phyloP scores from a whole-genome alignment of 2,113 vertebrate genomes.

The Anser cygnoides region DNA sequence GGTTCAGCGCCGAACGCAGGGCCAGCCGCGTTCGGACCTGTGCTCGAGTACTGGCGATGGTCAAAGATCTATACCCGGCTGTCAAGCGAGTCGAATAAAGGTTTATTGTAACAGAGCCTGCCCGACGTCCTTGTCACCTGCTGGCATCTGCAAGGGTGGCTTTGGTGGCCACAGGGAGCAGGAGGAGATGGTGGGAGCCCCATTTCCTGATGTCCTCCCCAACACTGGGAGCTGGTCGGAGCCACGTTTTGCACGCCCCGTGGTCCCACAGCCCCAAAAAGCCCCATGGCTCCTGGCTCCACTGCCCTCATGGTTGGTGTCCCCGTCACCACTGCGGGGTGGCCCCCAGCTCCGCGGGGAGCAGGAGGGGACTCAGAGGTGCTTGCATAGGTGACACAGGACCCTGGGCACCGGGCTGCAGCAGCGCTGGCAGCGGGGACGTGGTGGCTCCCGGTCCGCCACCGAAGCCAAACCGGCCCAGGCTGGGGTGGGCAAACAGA shows the following conservation, averaged over 20 bases:
- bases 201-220: not conserved
- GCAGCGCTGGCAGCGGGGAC: not conserved
- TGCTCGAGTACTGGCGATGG: not conserved
- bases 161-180: rapidly evolving
- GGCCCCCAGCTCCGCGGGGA: not conserved
- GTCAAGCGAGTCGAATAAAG: conserved; percentile 35
- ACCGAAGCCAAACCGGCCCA: not conserved
- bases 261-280: not conserved
- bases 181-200: not conserved
- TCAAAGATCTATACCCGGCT: not conserved
- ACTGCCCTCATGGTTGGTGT: not conserved
- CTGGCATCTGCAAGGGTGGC: not conserved
- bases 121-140: not conserved
- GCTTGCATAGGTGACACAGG: conserved; percentile 43
- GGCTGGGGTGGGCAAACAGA: not conserved
- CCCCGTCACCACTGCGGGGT: not conserved
- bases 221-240: not conserved
- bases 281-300: not conserved
- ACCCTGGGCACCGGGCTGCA: not conserved
- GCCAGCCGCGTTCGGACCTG: not conserved
- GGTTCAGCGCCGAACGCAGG: not conserved
- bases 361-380: not conserved
- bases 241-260: not conserved
- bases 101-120: conserved; percentile 62
- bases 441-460: not conserved